Conservation (phyloP, 1,140 invertebrate species). For the Nasonia giraulti region DNA sequence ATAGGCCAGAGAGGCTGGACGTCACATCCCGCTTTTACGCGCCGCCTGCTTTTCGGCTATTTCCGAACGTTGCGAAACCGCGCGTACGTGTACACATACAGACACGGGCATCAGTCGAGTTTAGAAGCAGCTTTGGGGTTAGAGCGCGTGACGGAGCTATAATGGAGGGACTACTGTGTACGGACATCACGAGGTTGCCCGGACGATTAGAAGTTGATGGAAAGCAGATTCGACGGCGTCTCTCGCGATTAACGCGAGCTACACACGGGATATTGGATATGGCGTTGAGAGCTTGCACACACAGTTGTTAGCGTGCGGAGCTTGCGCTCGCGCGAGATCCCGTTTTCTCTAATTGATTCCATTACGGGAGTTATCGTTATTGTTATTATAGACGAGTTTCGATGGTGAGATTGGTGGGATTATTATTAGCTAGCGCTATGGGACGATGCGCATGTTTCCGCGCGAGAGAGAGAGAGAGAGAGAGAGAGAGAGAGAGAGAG, state of each 20-base stretch:
- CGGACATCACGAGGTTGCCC: too few relatives aligned
- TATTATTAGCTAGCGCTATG: neutral
- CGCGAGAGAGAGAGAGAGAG: too few relatives aligned
- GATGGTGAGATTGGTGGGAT: neutral
- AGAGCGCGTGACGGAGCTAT: conserved; percentile 46
- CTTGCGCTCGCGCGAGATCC: too few relatives aligned
- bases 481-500: too few relatives aligned
- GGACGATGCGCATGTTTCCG: too few relatives aligned
- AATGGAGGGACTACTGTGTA: conserved; percentile 16
- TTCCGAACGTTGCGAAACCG: conserved; percentile 66
- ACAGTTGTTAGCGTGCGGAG: neutral
- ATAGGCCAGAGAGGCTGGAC: conserved; percentile 72
- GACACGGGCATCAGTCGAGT: conserved; percentile 1
- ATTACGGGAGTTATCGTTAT: neutral
- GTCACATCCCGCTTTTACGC: conserved; percentile 64
- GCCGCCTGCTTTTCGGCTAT: conserved; percentile 69
- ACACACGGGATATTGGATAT: neutral
- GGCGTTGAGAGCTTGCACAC: neutral
- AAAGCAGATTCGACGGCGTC: neutral
- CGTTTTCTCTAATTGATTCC: conserved; percentile 23
- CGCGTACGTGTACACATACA: conserved; percentile 51
- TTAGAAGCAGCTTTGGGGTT: conserved; percentile 29
- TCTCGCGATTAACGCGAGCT: conserved; percentile 9
- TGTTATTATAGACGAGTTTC: neutral
- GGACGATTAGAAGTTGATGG: conserved; percentile 25